A percentile compares a stretch with the other conserved stretches of the same genome.
Evolutionary conservation across 30 jellyfish, hydroid and myxozoan species (phyloP).

Genomic region (Cassiopea andromeda): DNA sequence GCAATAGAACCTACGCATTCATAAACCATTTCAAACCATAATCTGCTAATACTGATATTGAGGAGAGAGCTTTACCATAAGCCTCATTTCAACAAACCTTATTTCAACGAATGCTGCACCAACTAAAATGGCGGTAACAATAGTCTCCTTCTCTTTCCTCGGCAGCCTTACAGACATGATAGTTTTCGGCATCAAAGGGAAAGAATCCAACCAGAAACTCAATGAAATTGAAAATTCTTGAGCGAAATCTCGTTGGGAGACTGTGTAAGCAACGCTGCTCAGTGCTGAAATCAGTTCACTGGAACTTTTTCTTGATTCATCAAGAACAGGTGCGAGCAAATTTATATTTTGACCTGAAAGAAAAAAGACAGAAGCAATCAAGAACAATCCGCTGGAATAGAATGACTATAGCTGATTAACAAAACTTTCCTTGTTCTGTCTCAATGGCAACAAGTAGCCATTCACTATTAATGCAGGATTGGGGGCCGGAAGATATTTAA

Average conservation of each 20-base stretch:
- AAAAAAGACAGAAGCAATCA: not conserved
- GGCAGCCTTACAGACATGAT: constrained; percentile 13
- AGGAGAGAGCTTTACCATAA: not conserved
- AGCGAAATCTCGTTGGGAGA: constrained; percentile 32
- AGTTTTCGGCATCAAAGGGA: constrained; percentile 50
- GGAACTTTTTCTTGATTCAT: not conserved
- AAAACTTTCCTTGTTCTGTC: too few species aligned
- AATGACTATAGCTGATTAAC: too few species aligned
- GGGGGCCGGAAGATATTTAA: too few species aligned
- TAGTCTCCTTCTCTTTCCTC: not conserved
- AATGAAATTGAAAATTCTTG: constrained; percentile 28
- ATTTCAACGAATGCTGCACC: constrained; percentile 41
- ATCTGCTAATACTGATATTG: not conserved
- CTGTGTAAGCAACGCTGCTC: not conserved
- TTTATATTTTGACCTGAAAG: not conserved
- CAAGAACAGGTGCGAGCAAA: constrained; percentile 17
- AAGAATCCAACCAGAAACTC: constrained; percentile 43
- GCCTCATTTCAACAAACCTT: constrained; percentile 21
- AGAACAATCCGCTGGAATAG: too few species aligned
- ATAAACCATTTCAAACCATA: not conserved
- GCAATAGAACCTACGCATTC: not conserved
- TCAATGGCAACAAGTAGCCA: too few species aligned
- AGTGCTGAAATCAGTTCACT: not conserved
- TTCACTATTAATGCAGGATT: too few species aligned
- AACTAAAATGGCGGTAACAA: constrained; percentile 15